A percentile compares a stretch with the other conserved stretches of the same genome.
Conservation (phyloP, 2,888 invertebrate genomes). For the Drosophila nigritarsus region DNA sequence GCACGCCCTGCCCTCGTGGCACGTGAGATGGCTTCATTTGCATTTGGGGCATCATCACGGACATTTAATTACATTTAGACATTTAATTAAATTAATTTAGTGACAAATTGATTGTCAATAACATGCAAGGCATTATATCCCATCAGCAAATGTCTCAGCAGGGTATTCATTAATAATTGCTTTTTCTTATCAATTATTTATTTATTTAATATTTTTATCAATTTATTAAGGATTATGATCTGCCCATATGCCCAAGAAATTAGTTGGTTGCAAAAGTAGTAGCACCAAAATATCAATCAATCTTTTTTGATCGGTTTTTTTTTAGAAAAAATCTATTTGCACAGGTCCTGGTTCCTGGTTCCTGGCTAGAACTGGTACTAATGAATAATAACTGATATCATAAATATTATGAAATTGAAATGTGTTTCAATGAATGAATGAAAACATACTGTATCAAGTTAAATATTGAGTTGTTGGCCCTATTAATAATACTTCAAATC, state of each 20-base stretch:
- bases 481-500: not conserved
- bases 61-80: conserved; percentile 79
- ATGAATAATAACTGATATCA: not conserved
- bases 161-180: conserved; percentile 6
- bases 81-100: conserved; percentile 81
- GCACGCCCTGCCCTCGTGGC: conserved; percentile 37
- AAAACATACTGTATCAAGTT: not conserved
- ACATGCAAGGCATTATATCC: conserved; percentile 40
- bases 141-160: conserved; percentile 24
- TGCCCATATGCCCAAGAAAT: not conserved
- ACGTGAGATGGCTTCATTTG: conserved; percentile 68
- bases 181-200: not conserved
- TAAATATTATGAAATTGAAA: not conserved
- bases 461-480: no score
- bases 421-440: not conserved
- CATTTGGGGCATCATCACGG: conserved; percentile 67
- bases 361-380: not conserved
- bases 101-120: conserved; percentile 71
- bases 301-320: not conserved
- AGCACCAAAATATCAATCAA: not conserved
- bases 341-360: not conserved
- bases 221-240: not conserved
- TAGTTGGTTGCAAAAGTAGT: not conserved
- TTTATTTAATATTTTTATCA: conserved; percentile 13
- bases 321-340: not conserved